These are phyloP conservation scores for Centropyge bicolor DNA, from an alignment of 2,797 vertebrate genomes.

Conservation along the genomic window DNA sequence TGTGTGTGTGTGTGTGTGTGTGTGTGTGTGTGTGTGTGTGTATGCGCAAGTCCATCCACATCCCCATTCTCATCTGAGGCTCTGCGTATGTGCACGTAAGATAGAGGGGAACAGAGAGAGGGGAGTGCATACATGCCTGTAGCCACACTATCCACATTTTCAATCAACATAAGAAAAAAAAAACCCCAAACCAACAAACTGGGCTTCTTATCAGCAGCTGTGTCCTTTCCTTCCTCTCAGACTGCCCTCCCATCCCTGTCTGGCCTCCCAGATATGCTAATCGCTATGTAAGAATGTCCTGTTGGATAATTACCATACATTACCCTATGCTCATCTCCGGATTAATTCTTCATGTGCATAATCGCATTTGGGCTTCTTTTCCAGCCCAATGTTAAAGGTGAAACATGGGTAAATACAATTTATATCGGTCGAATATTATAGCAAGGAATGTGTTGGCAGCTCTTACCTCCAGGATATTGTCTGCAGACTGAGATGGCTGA, in stretches of 20 bases:
- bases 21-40: conserved; percentile 38
- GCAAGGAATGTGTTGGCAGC: conserved; percentile 86
- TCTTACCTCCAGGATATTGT: conserved; percentile 81
- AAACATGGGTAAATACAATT: conserved; percentile 94
- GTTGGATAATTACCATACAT: conserved; percentile 97
- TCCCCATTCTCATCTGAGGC: conserved; percentile 55
- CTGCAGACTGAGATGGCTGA: conserved; percentile 74
- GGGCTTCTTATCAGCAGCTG: conserved; percentile 83
- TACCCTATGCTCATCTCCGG: conserved; percentile 93
- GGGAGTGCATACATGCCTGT: conserved; percentile 63
- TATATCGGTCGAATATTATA: conserved; percentile 92
- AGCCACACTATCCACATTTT: conserved; percentile 78
- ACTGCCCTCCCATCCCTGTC: conserved; percentile 86
- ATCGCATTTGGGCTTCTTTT: conserved; percentile 94
- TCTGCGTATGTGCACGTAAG: conserved; percentile 46
- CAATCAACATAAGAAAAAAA: conserved; percentile 75
- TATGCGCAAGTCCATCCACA: conserved; percentile 12
- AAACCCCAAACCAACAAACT: conserved; percentile 62
- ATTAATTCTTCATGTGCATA: conserved; percentile 98
- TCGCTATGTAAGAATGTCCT: conserved; percentile 94
- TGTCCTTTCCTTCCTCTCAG: conserved; percentile 85
- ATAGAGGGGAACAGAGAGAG: conserved; percentile 55
- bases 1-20: conserved; percentile 29
- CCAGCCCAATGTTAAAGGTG: conserved; percentile 89
- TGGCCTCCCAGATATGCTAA: conserved; percentile 97